Percentiles rank a stretch among this genome's conserved stretches.
phyloP scores from a whole-genome alignment of 1,140 invertebrate genomes.

The Cecropterus lyciades region DNA sequence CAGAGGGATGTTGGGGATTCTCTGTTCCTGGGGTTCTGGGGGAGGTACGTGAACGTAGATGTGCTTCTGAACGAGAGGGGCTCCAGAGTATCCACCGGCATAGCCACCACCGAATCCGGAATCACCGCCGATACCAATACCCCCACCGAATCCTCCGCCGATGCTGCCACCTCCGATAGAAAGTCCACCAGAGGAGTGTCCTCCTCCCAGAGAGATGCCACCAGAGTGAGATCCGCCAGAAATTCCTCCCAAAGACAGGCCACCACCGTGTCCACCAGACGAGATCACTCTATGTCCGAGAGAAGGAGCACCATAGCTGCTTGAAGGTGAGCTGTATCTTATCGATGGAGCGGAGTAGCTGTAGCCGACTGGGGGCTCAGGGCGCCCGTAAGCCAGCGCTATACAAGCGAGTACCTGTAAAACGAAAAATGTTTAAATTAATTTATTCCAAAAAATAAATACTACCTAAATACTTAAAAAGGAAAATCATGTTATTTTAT shows the following conservation, averaged over 20 bases:
- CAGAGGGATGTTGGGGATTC: slow-evolving; percentile 83
- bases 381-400: slow-evolving; percentile 74
- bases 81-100: slow-evolving; percentile 69
- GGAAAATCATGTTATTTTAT: no score
- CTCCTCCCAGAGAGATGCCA: slow-evolving; percentile 48
- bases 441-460: no score
- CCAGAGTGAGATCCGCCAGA: slow-evolving; percentile 53
- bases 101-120: slow-evolving; percentile 65
- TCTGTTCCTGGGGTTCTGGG: slow-evolving; percentile 86
- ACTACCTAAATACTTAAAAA: not conserved
- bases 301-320: slow-evolving; percentile 62
- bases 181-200: slow-evolving; percentile 51
- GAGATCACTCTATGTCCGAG: slow-evolving; percentile 54
- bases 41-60: slow-evolving; percentile 84
- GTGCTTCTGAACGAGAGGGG: slow-evolving; percentile 82
- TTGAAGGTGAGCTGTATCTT: slow-evolving; percentile 53
- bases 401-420: slow-evolving; percentile 77
- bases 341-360: slow-evolving; percentile 71
- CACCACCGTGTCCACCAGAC: slow-evolving; percentile 56
- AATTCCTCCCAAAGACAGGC: slow-evolving; percentile 57
- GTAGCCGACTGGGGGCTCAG: slow-evolving; percentile 78
- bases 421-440: slow-evolving; percentile 36
- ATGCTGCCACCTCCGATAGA: slow-evolving; percentile 56
- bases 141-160: slow-evolving; percentile 50
- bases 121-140: slow-evolving; percentile 55